A percentile compares a stretch with the other conserved stretches of the same genome.
Evolutionary conservation across 23 tunicate genomes (phyloP).

Genomic region (Oikopleura vanhoeffeni): DNA sequence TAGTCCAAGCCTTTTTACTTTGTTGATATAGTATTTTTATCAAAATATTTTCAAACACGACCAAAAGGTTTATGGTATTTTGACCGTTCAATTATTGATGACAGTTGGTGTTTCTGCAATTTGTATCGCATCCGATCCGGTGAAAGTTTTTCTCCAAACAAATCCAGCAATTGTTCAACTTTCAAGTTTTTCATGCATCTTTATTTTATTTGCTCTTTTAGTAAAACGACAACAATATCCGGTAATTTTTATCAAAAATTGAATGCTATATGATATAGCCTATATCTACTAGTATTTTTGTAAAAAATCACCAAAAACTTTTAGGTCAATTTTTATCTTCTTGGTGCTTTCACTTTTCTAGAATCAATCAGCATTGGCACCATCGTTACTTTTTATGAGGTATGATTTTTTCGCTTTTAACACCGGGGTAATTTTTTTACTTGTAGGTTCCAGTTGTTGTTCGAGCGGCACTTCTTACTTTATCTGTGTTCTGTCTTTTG

Average conservation of each 20-base stretch:
- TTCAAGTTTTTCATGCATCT: not conserved
- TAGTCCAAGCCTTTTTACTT: no score
- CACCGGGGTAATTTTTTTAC: not conserved
- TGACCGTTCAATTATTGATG: conserved; percentile 26
- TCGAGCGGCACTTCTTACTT: conserved; percentile 64
- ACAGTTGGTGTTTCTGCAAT: conserved; percentile 46
- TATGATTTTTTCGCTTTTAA: not conserved
- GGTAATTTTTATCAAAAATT: not conserved
- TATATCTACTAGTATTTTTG: no score
- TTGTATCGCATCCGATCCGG: conserved; percentile 30
- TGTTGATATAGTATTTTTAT: no score
- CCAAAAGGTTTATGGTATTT: not conserved
- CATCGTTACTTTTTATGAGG: conserved; percentile 39
- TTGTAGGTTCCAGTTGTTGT: conserved; percentile 23
- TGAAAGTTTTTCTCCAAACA: conserved; percentile 52
- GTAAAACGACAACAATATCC: not conserved
- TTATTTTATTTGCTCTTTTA: not conserved
- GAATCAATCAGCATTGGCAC: conserved; percentile 70
- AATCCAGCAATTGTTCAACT: conserved; percentile 20
- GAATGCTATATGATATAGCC: no score
- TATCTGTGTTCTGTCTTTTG: conserved; percentile 45
- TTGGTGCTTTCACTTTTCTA: conserved; percentile 68
- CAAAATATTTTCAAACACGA: not conserved
- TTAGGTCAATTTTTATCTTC: conserved; percentile 48
- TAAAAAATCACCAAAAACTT: conserved; percentile 26